A percentile compares a stretch with the other conserved stretches of the same genome.
Evolutionary conservation across 2,113 vertebrate genomes (phyloP).

Genomic region (Turnix velox): DNA sequence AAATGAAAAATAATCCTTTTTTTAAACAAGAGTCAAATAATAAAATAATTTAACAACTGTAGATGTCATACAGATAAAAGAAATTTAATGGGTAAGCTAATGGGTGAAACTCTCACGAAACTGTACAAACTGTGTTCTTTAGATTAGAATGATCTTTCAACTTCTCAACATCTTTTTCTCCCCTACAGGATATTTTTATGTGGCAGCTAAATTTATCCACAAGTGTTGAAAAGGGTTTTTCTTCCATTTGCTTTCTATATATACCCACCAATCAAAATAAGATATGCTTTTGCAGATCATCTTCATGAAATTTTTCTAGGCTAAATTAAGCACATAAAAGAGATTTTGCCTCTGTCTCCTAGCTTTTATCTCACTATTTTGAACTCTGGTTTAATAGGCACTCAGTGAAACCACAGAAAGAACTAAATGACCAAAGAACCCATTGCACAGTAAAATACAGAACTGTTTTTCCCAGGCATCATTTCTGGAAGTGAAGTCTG

Average conservation of each 20-base stretch:
- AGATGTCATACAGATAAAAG: neutral
- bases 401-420: neutral
- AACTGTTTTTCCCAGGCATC: neutral
- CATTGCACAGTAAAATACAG: neutral
- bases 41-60: neutral
- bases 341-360: constrained; percentile 27
- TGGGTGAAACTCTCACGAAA: neutral
- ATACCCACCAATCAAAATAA: constrained; percentile 10
- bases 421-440: constrained; percentile 30
- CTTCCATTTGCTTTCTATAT: constrained; percentile 41
- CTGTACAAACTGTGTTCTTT: neutral
- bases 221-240: constrained; percentile 48
- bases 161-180: neutral
- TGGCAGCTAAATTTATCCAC: neutral
- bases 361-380: constrained; percentile 9
- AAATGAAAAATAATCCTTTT: neutral
- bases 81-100: neutral
- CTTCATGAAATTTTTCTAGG: constrained; percentile 21
- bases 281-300: constrained; percentile 25
- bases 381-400: constrained; percentile 48
- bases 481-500: constrained; percentile 33
- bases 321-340: constrained; percentile 56
- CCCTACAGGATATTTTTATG: neutral
- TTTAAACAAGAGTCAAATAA: neutral
- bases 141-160: neutral